Evolutionary conservation across 2,888 invertebrate species (phyloP).

Genomic region (Mayetiola destructor): DNA sequence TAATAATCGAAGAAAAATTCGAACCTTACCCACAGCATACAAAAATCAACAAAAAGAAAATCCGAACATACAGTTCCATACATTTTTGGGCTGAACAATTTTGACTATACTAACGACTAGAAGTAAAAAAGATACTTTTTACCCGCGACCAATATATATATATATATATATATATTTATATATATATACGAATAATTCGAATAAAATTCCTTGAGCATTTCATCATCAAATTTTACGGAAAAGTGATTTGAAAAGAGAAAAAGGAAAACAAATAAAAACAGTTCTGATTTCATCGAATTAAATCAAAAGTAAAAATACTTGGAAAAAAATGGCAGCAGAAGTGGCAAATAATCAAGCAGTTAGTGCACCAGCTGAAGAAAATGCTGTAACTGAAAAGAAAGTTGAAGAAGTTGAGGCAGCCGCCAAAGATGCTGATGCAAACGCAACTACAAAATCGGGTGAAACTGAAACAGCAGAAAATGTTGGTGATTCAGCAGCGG

Average conservation of each 20-base stretch:
- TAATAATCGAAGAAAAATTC: background rate
- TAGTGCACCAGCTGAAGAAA: conserved; percentile 31
- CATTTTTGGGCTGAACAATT: background rate
- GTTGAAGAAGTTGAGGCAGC: conserved; percentile 20
- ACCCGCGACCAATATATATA: background rate
- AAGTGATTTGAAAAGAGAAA: background rate
- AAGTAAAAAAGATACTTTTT: too few relatives aligned
- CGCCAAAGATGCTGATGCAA: conserved; percentile 25
- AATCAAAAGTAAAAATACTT: background rate
- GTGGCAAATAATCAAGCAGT: conserved; percentile 42
- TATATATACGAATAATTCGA: background rate
- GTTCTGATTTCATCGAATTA: too few relatives aligned
- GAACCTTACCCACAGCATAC: background rate
- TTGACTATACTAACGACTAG: too few relatives aligned
- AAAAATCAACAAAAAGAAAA: too few relatives aligned
- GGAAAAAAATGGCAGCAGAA: conserved; percentile 59
- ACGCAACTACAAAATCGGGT: conserved; percentile 25
- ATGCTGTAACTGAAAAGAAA: conserved; percentile 31
- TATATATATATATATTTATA: background rate
- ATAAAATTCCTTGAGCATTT: too few relatives aligned
- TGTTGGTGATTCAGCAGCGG: conserved; percentile 24
- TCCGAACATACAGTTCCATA: too few relatives aligned
- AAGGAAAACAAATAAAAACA: background rate
- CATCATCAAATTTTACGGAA: too few relatives aligned
- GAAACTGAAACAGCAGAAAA: conserved; percentile 14